Base-by-base conservation (phyloP, 2,797 vertebrate genomes). In the Premnoplex brunnescens region DNA sequence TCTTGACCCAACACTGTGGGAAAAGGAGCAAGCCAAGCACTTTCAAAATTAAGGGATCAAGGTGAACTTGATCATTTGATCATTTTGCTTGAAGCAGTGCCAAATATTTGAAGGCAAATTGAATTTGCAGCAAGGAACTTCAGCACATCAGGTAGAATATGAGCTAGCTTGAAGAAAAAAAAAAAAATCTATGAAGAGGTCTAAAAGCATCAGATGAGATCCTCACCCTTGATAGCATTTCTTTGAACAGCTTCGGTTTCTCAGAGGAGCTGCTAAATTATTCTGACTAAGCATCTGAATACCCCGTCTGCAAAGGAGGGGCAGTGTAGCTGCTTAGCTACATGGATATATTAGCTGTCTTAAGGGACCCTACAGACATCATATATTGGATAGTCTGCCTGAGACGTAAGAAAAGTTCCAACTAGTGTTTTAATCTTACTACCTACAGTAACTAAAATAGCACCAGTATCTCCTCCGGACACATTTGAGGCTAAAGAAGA, bases 51-150 rank as follows among this genome's bases (percentile, higher is more conserved):
- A 97, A 95, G 62, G 88, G 96, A 97, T 96, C 91, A 96, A 95
- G 87, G 97, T 96, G 96, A 97, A 96, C 67, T 43, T 27, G 95
- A 95, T 96, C 81, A 92, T 94, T 97, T 97, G 93, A 95, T 95
- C 95, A 88, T 93, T 96, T 96, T 97, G 93, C 92, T 95, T 96
- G 96, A 97, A 98, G 93, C 79, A 82, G 59, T 94, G 96, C 94
- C 97, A 97, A 97, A 94, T 96, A 97, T 91, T 96, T 97, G 96
- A 97, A 85, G 81, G 93, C 58, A 97, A 97, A 88, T 97, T 97
- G 92, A 93, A 96, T 97, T 97, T 97, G 30, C 74, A 96, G 75
- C 74, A 95, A 93, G 37, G 80, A 95, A 94, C 80, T 97, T 97
- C 90, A 93, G 91, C 88, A 84, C 76, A 95, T 97, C 95, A 97